Percentiles rank a stretch among this genome's conserved stretches.
Conservation (phyloP, 2,113 vertebrate genomes). For the Pan paniscus region DNA sequence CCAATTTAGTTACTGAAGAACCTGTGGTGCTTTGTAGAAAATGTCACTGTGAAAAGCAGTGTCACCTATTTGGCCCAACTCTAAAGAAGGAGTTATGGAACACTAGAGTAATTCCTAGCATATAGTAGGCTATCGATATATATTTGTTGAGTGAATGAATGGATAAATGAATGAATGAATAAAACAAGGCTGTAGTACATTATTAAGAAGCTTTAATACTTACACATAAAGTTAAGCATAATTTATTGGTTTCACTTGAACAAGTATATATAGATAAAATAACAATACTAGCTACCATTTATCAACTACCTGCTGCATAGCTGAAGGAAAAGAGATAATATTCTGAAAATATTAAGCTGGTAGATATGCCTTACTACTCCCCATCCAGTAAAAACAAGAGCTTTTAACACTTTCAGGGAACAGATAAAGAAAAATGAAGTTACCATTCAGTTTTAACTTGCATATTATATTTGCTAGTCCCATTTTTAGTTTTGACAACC, state of each 20-base stretch:
- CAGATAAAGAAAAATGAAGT: not conserved
- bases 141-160: not conserved
- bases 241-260: not conserved
- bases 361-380: not conserved
- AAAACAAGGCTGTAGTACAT: not conserved
- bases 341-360: not conserved
- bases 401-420: not conserved
- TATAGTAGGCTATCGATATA: not conserved
- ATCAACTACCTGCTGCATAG: not conserved
- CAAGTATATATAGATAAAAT: not conserved
- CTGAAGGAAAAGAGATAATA: not conserved
- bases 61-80: not conserved
- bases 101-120: not conserved
- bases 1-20: not conserved
- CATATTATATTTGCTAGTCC: not conserved
- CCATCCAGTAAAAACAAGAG: not conserved
- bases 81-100: not conserved
- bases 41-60: not conserved
- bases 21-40: not conserved
- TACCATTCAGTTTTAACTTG: not conserved
- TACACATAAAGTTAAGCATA: not conserved
- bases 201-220: not conserved
- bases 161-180: not conserved
- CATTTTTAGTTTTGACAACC: not conserved
- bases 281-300: not conserved